These are phyloP conservation scores for Brassicogethes aeneus DNA, from an alignment of 2,888 invertebrate species.

Conservation along the genomic window DNA sequence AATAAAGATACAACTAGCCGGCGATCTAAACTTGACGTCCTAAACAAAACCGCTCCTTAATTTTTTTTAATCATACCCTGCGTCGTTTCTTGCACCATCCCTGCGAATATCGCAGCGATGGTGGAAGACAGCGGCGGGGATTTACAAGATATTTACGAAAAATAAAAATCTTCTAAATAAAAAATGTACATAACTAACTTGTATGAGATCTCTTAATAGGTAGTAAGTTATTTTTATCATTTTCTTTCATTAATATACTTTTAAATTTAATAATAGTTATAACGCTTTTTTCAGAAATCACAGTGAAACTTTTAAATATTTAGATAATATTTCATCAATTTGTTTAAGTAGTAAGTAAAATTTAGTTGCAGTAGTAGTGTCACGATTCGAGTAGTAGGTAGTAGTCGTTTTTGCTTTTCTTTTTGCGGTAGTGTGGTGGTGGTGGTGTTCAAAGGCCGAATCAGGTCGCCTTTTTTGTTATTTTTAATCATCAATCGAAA, in stretches of 20 bases:
- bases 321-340: background rate
- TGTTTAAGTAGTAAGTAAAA: background rate
- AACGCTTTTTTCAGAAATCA: conserved; percentile 42
- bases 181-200: conserved; percentile 36
- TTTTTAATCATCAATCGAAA: too few relatives aligned
- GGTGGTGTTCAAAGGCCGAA: too few relatives aligned
- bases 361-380: background rate
- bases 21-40: conserved; percentile 27
- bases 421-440: conserved; percentile 1
- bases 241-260: conserved; percentile 19
- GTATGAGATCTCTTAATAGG: conserved; percentile 44
- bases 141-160: conserved; percentile 30
- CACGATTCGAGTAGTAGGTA: conserved; percentile 25
- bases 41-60: conserved; percentile 21
- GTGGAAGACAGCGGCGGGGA: background rate
- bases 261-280: conserved; percentile 34
- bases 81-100: conserved; percentile 15
- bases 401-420: background rate
- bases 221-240: conserved; percentile 38
- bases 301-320: conserved; percentile 36
- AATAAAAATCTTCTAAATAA: conserved; percentile 39
- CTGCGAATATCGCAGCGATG: conserved; percentile 32
- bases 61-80: conserved; percentile 9
- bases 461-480: too few relatives aligned
- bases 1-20: conserved; percentile 21